Evolutionary conservation across 2,797 vertebrate genomes (phyloP).

Genomic region (Cheirogaleus major): DNA sequence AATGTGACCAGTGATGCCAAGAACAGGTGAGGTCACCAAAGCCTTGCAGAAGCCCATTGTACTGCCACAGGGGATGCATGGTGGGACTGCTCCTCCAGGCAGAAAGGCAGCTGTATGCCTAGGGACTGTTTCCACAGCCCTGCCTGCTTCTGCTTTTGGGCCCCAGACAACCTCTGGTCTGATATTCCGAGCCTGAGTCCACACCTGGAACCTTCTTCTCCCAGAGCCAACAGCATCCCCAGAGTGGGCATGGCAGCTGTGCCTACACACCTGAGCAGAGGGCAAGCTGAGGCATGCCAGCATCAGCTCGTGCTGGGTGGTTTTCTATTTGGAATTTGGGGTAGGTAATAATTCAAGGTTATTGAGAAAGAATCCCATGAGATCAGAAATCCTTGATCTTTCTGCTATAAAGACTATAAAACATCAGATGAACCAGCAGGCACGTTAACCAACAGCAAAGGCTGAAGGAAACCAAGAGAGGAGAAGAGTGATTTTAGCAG

Average conservation of each 20-base stretch:
- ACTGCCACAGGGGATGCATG: fast-evolving
- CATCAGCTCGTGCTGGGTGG: not conserved
- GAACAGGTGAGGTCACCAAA: not conserved
- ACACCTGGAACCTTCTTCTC: not conserved
- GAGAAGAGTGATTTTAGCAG: not conserved
- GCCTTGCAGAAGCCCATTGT: not conserved
- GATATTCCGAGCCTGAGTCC: not conserved
- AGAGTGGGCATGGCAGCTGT: not conserved
- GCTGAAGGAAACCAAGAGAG: not conserved
- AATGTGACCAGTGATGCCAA: not conserved
- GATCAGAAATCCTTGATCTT: not conserved
- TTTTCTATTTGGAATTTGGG: not conserved
- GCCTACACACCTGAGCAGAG: not conserved
- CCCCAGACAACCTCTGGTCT: not conserved
- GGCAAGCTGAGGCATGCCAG: not conserved
- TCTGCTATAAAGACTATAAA: not conserved
- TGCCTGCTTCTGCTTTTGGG: not conserved
- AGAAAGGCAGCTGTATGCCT: not conserved
- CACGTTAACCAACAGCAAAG: not conserved
- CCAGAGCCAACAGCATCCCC: not conserved
- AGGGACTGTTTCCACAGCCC: not conserved
- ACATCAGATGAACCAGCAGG: not conserved
- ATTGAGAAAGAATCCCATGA: not conserved
- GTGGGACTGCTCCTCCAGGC: not conserved
- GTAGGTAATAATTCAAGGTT: not conserved